A percentile compares a stretch with the other conserved stretches of the same genome.
phyloP scores from a whole-genome alignment of 2,113 vertebrate species.

The Mugil cephalus region DNA sequence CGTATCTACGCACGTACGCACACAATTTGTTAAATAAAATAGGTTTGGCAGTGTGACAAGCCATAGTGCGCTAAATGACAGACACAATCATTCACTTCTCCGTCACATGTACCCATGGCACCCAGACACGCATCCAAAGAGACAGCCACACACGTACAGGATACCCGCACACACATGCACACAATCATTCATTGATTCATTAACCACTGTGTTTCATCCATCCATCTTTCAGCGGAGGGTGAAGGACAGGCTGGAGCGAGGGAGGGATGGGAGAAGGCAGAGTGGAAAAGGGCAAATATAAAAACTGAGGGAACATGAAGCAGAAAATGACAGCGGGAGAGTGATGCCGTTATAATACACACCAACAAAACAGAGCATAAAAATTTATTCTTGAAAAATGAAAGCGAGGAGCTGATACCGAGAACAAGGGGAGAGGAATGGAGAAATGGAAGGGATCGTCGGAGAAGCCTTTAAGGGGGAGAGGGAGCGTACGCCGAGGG shows the following conservation, averaged over 20 bases:
- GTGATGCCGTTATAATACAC: slow-evolving; percentile 26
- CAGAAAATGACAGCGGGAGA: slow-evolving; percentile 22
- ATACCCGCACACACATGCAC: slow-evolving; percentile 5
- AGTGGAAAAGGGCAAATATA: slow-evolving; percentile 24
- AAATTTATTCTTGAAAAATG: slow-evolving; percentile 17
- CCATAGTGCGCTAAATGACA: slow-evolving; percentile 59
- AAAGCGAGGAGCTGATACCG: slow-evolving; percentile 33
- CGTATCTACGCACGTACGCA: slow-evolving; percentile 25
- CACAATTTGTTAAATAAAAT: slow-evolving; percentile 44
- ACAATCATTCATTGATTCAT: slow-evolving; percentile 72
- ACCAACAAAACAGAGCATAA: slow-evolving; percentile 24
- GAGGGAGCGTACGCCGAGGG: slow-evolving; percentile 12
- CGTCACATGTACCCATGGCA: slow-evolving; percentile 8
- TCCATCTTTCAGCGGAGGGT: slow-evolving; percentile 69
- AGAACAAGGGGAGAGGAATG: slow-evolving; percentile 23
- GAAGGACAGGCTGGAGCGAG: slow-evolving; percentile 53
- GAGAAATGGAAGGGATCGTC: slow-evolving; percentile 40
- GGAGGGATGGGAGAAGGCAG: background rate
- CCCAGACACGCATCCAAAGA: slow-evolving; percentile 15
- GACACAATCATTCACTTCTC: slow-evolving; percentile 53
- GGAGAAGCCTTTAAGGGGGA: slow-evolving; percentile 31
- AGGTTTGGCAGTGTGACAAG: slow-evolving; percentile 48
- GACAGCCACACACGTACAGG: background rate
- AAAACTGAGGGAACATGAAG: slow-evolving; percentile 21
- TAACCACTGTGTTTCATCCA: slow-evolving; percentile 67